Evolutionary conservation across 2,113 vertebrate genomes (phyloP), one percentile per base, ranked within the genome.

Genomic region (Erythrolamprus reginae): DNA sequence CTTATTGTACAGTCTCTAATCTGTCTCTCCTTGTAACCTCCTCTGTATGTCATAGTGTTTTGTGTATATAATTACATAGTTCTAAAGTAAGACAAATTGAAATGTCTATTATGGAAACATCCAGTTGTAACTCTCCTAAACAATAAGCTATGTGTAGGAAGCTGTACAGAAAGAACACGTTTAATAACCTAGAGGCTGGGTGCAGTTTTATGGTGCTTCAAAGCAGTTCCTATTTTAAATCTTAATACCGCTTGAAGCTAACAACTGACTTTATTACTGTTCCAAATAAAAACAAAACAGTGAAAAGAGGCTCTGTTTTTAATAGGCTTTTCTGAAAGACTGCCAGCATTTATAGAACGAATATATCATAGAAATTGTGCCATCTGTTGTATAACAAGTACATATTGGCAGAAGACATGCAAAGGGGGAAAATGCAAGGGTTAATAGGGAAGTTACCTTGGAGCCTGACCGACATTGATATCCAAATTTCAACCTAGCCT

Each of bases 181-280:
- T 95, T 95, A 94, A 95, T 95, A 94, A 93, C 92, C 94, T 92
- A 86, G 50, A 94, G 94, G 92, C 90, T 95, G 93, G 92, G 89
- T 91, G 90, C 92, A 95, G 93, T 93, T 94, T 93, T 86, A 28
- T 93, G 92, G 87, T 92, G 92, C 92, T 95, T 94, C 93, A 93
- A 94, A 96, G 90, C 91, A 91, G 91, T 82, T 92, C 93, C 95
- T 96, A 92, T 94, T 96, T 96, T 94, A 93, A 95, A 94, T 95
- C 88, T 89, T 92, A 90, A 91, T 94, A 94, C 92, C 86, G 91
- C 94, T 93, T 84, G 86, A 93, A 93, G 95, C 93, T 87, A 93
- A 94, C 92, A 93, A 70, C 89, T 89, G 93, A 91, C 93, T 93
- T 95, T 93, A 94, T 94, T 93, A 93, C 92, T 89, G 93, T 93